Conservation (phyloP, 2,797 vertebrate species). For the Oreonectes daqikongensis region DNA sequence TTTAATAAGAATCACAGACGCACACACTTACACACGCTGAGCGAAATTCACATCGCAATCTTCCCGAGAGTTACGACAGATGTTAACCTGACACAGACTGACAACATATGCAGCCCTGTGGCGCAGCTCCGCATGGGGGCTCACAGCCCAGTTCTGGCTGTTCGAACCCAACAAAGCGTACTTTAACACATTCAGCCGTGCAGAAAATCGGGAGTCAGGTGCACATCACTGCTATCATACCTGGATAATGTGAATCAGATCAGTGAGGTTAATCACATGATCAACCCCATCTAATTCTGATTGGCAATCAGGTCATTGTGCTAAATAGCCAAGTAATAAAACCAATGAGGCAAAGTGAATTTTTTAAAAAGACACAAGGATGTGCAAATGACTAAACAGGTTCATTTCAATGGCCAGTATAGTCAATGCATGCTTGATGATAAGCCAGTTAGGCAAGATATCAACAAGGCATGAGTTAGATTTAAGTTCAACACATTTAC, state of each 20-base stretch:
- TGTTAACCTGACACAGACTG: slow-evolving; percentile 38
- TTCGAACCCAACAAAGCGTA: slow-evolving; percentile 13
- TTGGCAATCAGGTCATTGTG: slow-evolving; percentile 21
- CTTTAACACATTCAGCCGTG: background rate
- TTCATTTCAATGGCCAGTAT: no score
- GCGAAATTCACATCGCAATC: slow-evolving; percentile 32
- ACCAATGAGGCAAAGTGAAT: slow-evolving; percentile 22
- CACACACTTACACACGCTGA: slow-evolving; percentile 2
- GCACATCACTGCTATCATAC: slow-evolving; percentile 21
- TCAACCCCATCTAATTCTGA: slow-evolving; percentile 16
- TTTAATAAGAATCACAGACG: background rate
- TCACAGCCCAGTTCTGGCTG: slow-evolving; percentile 16
- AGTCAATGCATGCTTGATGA: slow-evolving; percentile 12
- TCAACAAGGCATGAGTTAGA: background rate
- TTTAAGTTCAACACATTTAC: slow-evolving; percentile 1
- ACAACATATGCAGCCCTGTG: slow-evolving; percentile 37
- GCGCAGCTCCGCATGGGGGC: slow-evolving; percentile 28
- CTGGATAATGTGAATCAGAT: slow-evolving; percentile 32
- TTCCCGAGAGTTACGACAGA: slow-evolving; percentile 29
- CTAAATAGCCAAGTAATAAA: slow-evolving; percentile 37
- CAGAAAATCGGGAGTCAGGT: slow-evolving; percentile 23
- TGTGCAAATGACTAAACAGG: slow-evolving; percentile 16
- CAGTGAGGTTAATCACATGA: slow-evolving; percentile 27
- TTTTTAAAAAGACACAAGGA: slow-evolving; percentile 19
- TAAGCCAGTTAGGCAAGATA: background rate